Base-by-base conservation (phyloP, 2,113 vertebrate species). In the Pao palembangensis region DNA sequence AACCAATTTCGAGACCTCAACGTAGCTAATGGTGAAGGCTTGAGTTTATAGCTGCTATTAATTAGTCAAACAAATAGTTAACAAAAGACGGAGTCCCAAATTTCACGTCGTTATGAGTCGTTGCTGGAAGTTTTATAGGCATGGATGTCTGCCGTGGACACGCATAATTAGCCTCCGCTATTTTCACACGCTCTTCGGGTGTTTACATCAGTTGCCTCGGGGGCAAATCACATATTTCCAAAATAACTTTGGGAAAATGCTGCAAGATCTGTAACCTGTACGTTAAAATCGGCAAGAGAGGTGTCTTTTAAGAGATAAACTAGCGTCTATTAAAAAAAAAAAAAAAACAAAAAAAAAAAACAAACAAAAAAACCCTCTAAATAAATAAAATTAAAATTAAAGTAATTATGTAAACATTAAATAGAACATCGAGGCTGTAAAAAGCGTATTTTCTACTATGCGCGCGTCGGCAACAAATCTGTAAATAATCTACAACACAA, bases 151-250 rank as follows among this genome's bases (percentile, higher is more conserved):
- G 75, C 73, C 62, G 67, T 76, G 82, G 82, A 79, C 82, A 84
- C 81, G 85, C 82, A 52, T 86, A 87, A 89, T 87, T 84, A 89
- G 72, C 65, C 69, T 64, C 71, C 73, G 67, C 74, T 82, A 76
- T 81, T 83, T 86, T 85, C 86, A 83, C 76, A 79, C 80, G 73
- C 78, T 85, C 80, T 66, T 82, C 75, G 78, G 71, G 65, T 85
- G 84, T 86, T 86, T 86, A 76, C 84, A 81, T 74, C 84, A 63
- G 71, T 82, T 74, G 77, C 71, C 81, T 82, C 76, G 71, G 76
- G 83, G 82, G 75, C 65, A 86, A 85, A 84, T 81, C 75, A 64
- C 83, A 83, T 67, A 75, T 83, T 79, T 79, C 55, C 54, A 67
- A 56, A 64, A 76, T 67, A 81, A 83, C 72, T 63, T 58, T 41